Conservation (phyloP, 2,797 vertebrate genomes). For the Silurus aristotelis region DNA sequence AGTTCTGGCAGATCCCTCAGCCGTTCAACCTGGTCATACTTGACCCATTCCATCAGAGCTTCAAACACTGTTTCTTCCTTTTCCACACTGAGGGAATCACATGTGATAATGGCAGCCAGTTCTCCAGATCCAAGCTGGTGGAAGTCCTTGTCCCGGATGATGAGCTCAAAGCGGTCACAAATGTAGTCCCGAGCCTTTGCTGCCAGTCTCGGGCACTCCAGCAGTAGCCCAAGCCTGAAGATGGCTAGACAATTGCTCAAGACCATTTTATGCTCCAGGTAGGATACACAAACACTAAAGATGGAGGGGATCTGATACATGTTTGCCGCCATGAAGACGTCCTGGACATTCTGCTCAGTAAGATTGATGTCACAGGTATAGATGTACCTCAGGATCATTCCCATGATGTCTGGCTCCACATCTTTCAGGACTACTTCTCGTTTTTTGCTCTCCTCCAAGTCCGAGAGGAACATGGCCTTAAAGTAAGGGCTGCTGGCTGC, state of each 20-base stretch:
- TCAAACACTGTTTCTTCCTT: conserved; percentile 91
- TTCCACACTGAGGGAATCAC: conserved; percentile 86
- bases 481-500: conserved; percentile 97
- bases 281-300: conserved; percentile 94
- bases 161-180: conserved; percentile 84
- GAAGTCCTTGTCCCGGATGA: conserved; percentile 89
- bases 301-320: conserved; percentile 98
- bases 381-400: conserved; percentile 89
- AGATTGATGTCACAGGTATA: conserved; percentile 94
- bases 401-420: conserved; percentile 86
- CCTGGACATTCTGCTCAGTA: conserved; percentile 93
- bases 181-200: conserved; percentile 88
- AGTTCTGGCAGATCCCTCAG: conserved; percentile 82
- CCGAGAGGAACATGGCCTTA: conserved; percentile 90
- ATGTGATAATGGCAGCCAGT: conserved; percentile 88
- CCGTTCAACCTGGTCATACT: conserved; percentile 73
- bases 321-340: conserved; percentile 92
- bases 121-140: conserved; percentile 85
- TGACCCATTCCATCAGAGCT: conserved; percentile 89
- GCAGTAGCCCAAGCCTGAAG: conserved; percentile 89
- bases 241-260: conserved; percentile 95
- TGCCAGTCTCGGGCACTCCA: conserved; percentile 88
- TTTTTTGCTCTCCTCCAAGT: conserved; percentile 85
- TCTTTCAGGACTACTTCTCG: conserved; percentile 87
- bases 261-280: conserved; percentile 89